These are phyloP conservation scores for Catocala fraxini DNA, from an alignment of 2,888 invertebrate genomes.

Conservation along the genomic window DNA sequence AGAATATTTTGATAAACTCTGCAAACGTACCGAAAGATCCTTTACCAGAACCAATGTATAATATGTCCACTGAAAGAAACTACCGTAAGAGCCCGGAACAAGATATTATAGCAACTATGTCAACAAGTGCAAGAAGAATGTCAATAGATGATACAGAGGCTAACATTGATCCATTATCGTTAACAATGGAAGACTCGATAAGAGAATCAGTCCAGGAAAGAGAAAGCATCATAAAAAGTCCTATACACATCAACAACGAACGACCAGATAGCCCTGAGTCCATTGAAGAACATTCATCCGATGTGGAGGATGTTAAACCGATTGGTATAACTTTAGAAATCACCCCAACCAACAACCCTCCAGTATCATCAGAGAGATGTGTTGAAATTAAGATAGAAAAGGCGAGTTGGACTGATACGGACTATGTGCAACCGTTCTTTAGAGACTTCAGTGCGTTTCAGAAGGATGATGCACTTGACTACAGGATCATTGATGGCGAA, in stretches of 20 bases:
- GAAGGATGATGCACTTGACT: constrained; percentile 49
- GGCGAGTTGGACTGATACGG: constrained; percentile 42
- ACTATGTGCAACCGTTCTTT: constrained; percentile 59
- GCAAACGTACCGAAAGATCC: constrained; percentile 47
- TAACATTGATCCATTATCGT: constrained; percentile 18
- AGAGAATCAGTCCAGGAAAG: not conserved
- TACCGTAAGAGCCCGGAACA: not conserved
- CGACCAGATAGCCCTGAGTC: constrained; percentile 8
- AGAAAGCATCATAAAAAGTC: constrained; percentile 15
- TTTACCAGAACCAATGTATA: not conserved
- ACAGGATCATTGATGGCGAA: constrained; percentile 59
- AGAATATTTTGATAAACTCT: constrained; percentile 69
- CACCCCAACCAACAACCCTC: constrained; percentile 19
- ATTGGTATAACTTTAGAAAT: constrained; percentile 20
- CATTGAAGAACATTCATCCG: constrained; percentile 18
- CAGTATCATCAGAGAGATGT: constrained; percentile 17
- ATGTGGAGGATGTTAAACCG: constrained; percentile 31
- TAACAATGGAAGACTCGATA: constrained; percentile 8
- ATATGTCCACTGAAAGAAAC: not conserved
- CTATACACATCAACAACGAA: constrained; percentile 3
- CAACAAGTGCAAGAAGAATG: constrained; percentile 1
- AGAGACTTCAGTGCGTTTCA: constrained; percentile 64
- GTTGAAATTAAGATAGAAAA: constrained; percentile 48
- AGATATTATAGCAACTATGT: not conserved
- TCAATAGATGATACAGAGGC: not conserved